phyloP scores from a whole-genome alignment of 1,140 invertebrate genomes.

The Goniozus legneri region DNA sequence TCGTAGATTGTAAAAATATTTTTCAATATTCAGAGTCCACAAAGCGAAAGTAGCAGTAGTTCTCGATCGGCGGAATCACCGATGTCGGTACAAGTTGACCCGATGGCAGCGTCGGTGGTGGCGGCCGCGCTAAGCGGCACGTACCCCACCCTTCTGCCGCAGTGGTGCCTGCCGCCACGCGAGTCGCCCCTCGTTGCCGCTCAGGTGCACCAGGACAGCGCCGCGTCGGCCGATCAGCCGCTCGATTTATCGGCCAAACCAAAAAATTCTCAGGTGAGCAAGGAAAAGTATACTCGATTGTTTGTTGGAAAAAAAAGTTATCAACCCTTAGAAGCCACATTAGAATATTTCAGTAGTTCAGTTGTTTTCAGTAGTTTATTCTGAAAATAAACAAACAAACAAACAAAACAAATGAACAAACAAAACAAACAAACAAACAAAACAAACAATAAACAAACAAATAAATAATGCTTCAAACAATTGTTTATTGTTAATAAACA shows the following conservation, averaged over 20 bases:
- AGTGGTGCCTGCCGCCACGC: slow-evolving; percentile 57
- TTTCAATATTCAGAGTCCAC: slow-evolving; percentile 53
- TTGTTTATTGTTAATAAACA: too few relatives aligned
- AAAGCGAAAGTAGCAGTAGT: slow-evolving; percentile 54
- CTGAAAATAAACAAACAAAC: neutral
- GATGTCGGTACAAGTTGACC: slow-evolving; percentile 54
- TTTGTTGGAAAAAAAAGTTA: too few relatives aligned
- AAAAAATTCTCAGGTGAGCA: slow-evolving; percentile 51
- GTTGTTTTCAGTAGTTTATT: neutral
- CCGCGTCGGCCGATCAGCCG: slow-evolving; percentile 63
- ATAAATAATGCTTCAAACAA: too few relatives aligned
- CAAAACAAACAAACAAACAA: too few relatives aligned
- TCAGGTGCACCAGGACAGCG: slow-evolving; percentile 52
- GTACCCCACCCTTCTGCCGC: slow-evolving; percentile 55
- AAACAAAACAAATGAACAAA: too few relatives aligned
- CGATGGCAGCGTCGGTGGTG: slow-evolving; percentile 62
- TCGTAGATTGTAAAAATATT: too few relatives aligned
- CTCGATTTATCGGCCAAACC: slow-evolving; percentile 75
- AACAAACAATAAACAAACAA: too few relatives aligned
- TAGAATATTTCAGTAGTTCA: too few relatives aligned
- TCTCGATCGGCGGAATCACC: slow-evolving; percentile 54
- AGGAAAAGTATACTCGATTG: neutral
- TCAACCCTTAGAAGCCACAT: too few relatives aligned
- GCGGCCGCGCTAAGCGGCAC: slow-evolving; percentile 62
- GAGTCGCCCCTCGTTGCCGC: slow-evolving; percentile 51